Percentiles rank a stretch among this genome's conserved stretches.
Evolutionary conservation across 2,797 vertebrate species (phyloP).

Genomic region (Cyprinella venusta): DNA sequence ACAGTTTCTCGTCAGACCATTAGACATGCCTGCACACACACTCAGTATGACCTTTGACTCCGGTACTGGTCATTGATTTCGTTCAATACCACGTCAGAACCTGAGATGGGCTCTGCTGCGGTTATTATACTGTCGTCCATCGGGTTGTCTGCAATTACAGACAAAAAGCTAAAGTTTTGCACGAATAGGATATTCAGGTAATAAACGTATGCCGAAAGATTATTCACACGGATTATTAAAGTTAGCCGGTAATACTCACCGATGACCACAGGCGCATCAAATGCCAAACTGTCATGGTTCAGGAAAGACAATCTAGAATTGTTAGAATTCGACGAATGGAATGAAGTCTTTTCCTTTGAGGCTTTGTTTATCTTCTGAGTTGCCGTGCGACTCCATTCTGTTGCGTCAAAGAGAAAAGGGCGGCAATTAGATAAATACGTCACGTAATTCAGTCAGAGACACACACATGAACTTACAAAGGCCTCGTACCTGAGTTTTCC

Average conservation of each 20-base stretch:
- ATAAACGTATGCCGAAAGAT: not conserved
- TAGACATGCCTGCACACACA: not conserved
- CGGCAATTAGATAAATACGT: not conserved
- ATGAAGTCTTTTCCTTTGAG: conserved; percentile 79
- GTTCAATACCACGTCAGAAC: conserved; percentile 73
- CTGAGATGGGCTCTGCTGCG: conserved; percentile 59
- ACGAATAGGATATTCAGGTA: not conserved
- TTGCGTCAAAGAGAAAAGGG: not conserved
- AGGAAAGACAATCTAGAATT: conserved; percentile 83
- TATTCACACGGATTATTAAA: not conserved
- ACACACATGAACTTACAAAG: not conserved
- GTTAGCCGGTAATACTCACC: conserved; percentile 61
- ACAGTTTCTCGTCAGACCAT: not conserved
- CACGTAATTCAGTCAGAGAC: not conserved
- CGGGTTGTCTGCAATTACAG: conserved; percentile 68
- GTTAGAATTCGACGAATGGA: conserved; percentile 78
- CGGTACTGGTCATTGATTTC: conserved; percentile 69
- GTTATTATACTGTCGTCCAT: conserved; percentile 68
- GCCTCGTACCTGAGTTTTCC: conserved; percentile 88
- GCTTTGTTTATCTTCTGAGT: conserved; percentile 86
- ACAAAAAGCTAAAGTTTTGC: not conserved
- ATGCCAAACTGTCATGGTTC: conserved; percentile 74
- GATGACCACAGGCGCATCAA: conserved; percentile 75
- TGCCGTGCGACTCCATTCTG: conserved; percentile 95
- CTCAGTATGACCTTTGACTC: conserved; percentile 35